Base-by-base conservation (phyloP, 1,140 invertebrate species). In the Brachionus sp. region DNA sequence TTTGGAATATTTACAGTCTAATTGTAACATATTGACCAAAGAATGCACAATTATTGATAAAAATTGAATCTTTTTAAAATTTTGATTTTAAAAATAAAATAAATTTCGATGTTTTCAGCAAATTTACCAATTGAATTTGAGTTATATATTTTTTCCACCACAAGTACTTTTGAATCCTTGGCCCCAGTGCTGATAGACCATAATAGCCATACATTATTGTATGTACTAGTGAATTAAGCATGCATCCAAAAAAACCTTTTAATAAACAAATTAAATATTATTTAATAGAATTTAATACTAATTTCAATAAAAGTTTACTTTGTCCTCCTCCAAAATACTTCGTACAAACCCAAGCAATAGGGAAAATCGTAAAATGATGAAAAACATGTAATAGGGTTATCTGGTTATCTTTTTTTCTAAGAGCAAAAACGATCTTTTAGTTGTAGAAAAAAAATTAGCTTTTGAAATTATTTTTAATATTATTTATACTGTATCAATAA, bases 161-260 rank as follows among this genome's bases (percentile, higher is more conserved):
- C 5, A 90, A 85, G 77, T 89, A 89, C 37, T 88, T 88, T 66
- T 89, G 87, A 85, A 88, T 85, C 6, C 84, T 73, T 9, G 88
- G 73, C 85, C 87, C 88, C 91, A 91, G 1, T 90, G 91, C 12
- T 90, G 92, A 57, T 91, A 89, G 83, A 92, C 88, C 87, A 86
- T 95, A 95, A 86, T 95, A 93, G 23, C 90, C 88, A 86, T 95
- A 95, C 93, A 95, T 95, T 3, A 94, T 88, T 12, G 92, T 89
- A 86, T 94, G 93, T 0, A 95, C 92, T 78, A 93, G 91, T 0
- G 91, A 92, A 87, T 95, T 94, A 23, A 94, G 82, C 6, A 92
- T 68, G 64, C 85, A 77, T 84, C 84, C 84, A 86, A 85, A 84
- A 84, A 86, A 86, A 35, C 86, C 84, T 87, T 44, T 46, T 25